Percentiles rank a stretch among this genome's conserved stretches.
Evolutionary conservation across 2,888 invertebrate genomes (phyloP).

Genomic region (Ornithoptera priamus): DNA sequence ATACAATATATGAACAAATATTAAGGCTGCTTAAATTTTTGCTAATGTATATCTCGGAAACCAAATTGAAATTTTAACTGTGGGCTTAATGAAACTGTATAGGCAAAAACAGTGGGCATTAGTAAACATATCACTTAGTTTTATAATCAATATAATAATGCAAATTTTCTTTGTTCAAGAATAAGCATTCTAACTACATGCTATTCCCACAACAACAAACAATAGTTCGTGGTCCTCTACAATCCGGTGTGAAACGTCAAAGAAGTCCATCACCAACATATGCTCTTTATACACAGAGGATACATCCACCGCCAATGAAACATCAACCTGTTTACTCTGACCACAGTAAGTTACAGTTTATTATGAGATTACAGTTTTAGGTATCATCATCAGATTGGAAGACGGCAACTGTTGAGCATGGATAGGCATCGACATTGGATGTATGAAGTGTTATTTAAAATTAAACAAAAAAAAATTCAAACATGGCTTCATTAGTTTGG

Average conservation of each 20-base stretch:
- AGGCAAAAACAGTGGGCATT: too few species aligned
- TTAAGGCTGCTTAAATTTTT: too few species aligned
- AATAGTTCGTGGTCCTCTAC: slow-evolving; percentile 68
- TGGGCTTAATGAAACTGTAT: too few species aligned
- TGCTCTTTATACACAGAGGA: slow-evolving; percentile 63
- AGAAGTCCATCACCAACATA: slow-evolving; percentile 82
- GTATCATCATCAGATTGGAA: too few species aligned
- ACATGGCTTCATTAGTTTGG: too few species aligned
- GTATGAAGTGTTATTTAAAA: too few species aligned
- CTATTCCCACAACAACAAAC: slow-evolving; percentile 60
- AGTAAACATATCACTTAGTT: background rate
- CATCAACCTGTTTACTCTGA: slow-evolving; percentile 79
- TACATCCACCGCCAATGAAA: slow-evolving; percentile 70
- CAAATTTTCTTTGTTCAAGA: slow-evolving; percentile 38
- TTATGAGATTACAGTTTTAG: too few species aligned
- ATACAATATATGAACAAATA: too few species aligned
- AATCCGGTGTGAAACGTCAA: slow-evolving; percentile 72
- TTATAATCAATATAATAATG: slow-evolving; percentile 4
- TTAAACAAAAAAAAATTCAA: too few species aligned
- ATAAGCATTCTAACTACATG: slow-evolving; percentile 58
- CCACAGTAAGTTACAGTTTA: slow-evolving; percentile 72
- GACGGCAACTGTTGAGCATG: too few species aligned
- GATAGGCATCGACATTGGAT: too few species aligned
- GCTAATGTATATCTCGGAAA: too few species aligned
- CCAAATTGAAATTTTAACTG: background rate